Percentiles rank a stretch among this genome's conserved stretches.
These are phyloP conservation scores for Chitala chitala DNA, from an alignment of 2,113 vertebrate species.

Conservation along the genomic window DNA sequence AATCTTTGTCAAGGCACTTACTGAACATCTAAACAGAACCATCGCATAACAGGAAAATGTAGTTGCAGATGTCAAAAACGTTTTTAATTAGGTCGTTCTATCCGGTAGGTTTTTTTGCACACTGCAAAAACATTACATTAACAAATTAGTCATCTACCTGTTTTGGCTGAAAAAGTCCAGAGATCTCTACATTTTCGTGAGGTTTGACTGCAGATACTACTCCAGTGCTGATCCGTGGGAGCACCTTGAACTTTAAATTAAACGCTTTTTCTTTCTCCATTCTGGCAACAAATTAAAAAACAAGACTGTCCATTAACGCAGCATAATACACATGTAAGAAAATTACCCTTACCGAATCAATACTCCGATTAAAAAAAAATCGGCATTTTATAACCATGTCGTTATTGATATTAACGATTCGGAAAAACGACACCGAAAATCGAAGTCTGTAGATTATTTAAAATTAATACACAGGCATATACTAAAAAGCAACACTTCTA, in stretches of 20 bases:
- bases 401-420: no score
- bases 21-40: slow-evolving; percentile 41
- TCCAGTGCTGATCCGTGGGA: slow-evolving; percentile 44
- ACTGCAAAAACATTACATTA: background rate
- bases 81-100: no score
- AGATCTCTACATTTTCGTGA: slow-evolving; percentile 39
- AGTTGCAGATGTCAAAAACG: background rate
- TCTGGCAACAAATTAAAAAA: slow-evolving; percentile 29
- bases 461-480: no score
- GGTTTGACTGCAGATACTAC: slow-evolving; percentile 53
- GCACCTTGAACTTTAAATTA: slow-evolving; percentile 61
- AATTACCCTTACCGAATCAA: no score
- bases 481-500: no score
- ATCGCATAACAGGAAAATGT: background rate
- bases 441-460: no score
- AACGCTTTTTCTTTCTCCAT: slow-evolving; percentile 59
- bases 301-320: no score
- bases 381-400: no score
- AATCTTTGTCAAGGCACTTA: slow-evolving; percentile 48
- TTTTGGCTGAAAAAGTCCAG: slow-evolving; percentile 5
- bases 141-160: background rate
- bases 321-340: slow-evolving; percentile 20
- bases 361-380: no score
- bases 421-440: no score
- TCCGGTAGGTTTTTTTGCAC: no score